Conservation (phyloP, 2,113 vertebrate species). For the Laticauda laticaudata region DNA sequence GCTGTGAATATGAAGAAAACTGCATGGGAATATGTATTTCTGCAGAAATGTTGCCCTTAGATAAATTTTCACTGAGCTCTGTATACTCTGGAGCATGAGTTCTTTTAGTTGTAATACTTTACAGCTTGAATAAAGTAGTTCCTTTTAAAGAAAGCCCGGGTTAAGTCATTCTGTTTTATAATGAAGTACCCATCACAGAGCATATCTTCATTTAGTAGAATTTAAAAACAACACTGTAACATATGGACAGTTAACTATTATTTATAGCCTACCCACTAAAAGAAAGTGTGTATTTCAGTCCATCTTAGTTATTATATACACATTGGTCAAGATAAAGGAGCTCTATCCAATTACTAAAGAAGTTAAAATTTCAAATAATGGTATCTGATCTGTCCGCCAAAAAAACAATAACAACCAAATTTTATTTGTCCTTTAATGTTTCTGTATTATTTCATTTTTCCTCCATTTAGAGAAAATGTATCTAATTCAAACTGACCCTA, state of each 20-base stretch:
- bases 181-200: neutral
- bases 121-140: neutral
- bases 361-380: conserved; percentile 15
- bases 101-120: neutral
- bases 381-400: conserved; percentile 35
- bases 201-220: neutral
- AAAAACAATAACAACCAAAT: neutral
- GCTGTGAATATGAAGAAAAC: neutral
- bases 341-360: neutral
- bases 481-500: neutral
- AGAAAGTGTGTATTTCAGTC: neutral
- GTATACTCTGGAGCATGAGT: neutral
- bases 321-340: conserved; percentile 6
- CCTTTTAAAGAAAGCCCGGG: neutral
- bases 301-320: neutral
- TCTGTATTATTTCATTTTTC: conserved; percentile 39
- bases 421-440: conserved; percentile 49
- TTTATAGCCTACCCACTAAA: neutral
- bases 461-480: neutral
- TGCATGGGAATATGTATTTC: neutral
- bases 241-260: neutral
- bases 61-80: neutral
- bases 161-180: neutral
- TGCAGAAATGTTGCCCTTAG: neutral
- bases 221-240: neutral